Percentiles rank a stretch among this genome's conserved stretches.
Conservation (phyloP, 2,113 vertebrate species). For the Melanerpes aurifrons region DNA sequence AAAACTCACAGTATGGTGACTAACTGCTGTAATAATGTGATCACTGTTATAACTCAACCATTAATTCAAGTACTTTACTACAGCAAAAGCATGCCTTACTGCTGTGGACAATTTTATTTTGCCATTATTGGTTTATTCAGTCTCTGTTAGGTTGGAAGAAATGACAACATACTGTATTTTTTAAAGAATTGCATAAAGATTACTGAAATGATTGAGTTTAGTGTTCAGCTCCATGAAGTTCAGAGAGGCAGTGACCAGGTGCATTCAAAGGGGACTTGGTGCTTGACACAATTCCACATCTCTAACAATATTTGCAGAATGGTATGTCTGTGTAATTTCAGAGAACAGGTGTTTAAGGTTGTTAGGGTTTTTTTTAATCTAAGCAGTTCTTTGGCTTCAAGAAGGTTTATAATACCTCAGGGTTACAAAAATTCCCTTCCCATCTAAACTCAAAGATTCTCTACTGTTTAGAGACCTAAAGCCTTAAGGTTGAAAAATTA, state of each 20-base stretch:
- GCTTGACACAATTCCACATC: neutral
- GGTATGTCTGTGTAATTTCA: neutral
- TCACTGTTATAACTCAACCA: neutral
- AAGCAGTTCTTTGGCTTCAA: neutral
- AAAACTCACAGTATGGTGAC: neutral
- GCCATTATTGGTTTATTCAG: neutral
- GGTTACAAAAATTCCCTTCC: neutral
- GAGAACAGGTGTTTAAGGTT: neutral
- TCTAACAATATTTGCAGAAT: neutral
- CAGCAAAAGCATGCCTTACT: neutral
- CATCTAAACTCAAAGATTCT: neutral
- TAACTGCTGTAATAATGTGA: neutral
- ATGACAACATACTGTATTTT: neutral
- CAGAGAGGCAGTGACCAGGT: neutral
- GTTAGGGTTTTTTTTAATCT: neutral
- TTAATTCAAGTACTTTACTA: neutral
- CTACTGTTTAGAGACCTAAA: neutral
- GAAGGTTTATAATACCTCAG: neutral
- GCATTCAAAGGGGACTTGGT: neutral
- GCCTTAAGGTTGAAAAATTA: neutral
- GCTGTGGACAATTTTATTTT: neutral
- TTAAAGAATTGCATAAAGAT: neutral
- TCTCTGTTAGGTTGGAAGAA: neutral
- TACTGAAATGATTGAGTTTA: neutral
- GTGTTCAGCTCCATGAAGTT: neutral